Conservation (phyloP, 2,113 vertebrate genomes). For the Vimba vimba region DNA sequence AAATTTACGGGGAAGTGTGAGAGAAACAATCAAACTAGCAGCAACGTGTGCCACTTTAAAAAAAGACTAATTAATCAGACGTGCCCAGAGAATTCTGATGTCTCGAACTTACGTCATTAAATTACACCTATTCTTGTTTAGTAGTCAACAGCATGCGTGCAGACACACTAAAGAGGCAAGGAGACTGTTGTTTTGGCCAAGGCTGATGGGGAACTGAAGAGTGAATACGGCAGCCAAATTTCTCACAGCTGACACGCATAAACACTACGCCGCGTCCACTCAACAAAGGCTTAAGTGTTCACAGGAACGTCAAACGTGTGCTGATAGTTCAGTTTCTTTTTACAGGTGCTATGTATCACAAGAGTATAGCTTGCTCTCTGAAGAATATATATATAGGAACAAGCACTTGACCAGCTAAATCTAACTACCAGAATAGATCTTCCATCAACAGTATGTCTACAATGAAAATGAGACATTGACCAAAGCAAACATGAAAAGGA, state of each 20-base stretch:
- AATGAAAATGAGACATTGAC: neutral
- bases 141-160: slow-evolving; percentile 14
- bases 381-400: slow-evolving; percentile 11
- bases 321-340: slow-evolving; percentile 30
- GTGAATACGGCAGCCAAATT: slow-evolving; percentile 26
- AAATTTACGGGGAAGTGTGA: slow-evolving; percentile 64
- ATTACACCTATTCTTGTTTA: slow-evolving; percentile 24
- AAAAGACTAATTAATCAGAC: slow-evolving; percentile 54
- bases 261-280: slow-evolving; percentile 8
- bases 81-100: slow-evolving; percentile 20
- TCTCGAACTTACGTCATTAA: slow-evolving; percentile 28
- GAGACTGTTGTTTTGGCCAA: slow-evolving; percentile 34
- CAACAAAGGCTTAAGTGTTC: slow-evolving; percentile 40
- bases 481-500: neutral
- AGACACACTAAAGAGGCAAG: slow-evolving; percentile 22
- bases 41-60: slow-evolving; percentile 32
- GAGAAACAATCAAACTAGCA: slow-evolving; percentile 56
- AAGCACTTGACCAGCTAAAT: slow-evolving; percentile 26
- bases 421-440: slow-evolving; percentile 12
- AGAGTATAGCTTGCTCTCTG: slow-evolving; percentile 1
- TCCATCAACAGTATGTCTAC: slow-evolving; percentile 16
- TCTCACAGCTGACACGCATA: slow-evolving; percentile 33
- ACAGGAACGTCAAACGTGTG: neutral
- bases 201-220: slow-evolving; percentile 6
- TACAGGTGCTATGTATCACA: slow-evolving; percentile 28